phyloP scores from a whole-genome alignment of 2,797 vertebrate species.

The Bothrops alternatus region DNA sequence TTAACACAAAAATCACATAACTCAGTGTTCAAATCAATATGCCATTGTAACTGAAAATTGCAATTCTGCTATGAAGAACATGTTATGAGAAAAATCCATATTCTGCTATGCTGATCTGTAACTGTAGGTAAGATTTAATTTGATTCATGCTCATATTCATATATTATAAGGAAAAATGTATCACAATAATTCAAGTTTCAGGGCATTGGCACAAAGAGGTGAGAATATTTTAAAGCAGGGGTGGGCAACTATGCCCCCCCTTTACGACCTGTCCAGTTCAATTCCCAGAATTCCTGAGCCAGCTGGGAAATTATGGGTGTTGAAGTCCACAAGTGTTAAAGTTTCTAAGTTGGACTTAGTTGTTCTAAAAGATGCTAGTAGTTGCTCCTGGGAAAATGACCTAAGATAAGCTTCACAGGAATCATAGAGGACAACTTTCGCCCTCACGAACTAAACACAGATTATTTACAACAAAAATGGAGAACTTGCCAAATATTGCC shows the following conservation, averaged over 20 bases:
- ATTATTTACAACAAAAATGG: neutral
- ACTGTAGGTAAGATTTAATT: neutral
- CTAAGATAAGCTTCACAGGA: neutral
- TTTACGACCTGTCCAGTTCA: neutral
- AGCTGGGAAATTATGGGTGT: neutral
- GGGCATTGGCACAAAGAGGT: neutral
- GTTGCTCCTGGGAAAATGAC: neutral
- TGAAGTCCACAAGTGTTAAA: neutral
- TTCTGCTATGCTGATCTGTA: neutral
- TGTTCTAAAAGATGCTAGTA: rapidly evolving
- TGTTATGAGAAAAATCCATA: neutral
- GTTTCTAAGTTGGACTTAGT: neutral
- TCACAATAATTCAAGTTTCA: neutral
- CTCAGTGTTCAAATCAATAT: neutral
- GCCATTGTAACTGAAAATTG: neutral
- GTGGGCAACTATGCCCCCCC: neutral
- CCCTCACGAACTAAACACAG: neutral
- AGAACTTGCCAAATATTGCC: neutral
- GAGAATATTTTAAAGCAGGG: neutral
- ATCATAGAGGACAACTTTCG: neutral
- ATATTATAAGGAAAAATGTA: neutral
- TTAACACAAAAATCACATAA: neutral
- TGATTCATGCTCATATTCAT: neutral
- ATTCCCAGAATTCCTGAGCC: neutral
- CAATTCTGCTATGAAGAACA: neutral